phyloP scores from a whole-genome alignment of 1,140 invertebrate genomes.

The Lycorma delicatula region DNA sequence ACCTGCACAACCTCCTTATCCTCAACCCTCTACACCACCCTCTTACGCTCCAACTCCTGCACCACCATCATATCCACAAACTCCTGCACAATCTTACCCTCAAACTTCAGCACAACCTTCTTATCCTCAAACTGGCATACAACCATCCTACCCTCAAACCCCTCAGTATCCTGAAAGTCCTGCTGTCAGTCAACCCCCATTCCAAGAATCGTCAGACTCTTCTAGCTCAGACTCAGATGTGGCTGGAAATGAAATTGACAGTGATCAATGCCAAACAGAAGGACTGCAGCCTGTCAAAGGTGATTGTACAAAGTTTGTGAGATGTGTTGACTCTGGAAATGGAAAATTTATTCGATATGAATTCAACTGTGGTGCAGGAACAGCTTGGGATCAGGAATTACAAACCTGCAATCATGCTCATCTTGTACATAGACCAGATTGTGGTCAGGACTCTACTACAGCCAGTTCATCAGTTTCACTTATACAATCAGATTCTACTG shows the following conservation, averaged over 20 bases:
- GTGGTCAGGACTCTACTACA: slow-evolving; percentile 1
- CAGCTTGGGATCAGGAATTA: slow-evolving; percentile 46
- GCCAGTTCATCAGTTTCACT: slow-evolving; percentile 9
- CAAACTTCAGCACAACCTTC: neutral
- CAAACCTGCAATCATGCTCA: slow-evolving; percentile 45
- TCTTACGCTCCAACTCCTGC: neutral
- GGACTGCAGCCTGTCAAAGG: slow-evolving; percentile 45
- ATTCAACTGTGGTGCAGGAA: slow-evolving; percentile 41
- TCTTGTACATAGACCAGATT: slow-evolving; percentile 36
- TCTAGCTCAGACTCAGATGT: slow-evolving; percentile 4
- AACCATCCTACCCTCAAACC: slow-evolving; percentile 5
- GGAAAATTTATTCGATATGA: slow-evolving; percentile 38
- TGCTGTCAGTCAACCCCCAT: neutral
- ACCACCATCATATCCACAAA: neutral
- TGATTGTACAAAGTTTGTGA: slow-evolving; percentile 39
- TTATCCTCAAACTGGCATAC: neutral
- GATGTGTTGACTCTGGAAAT: slow-evolving; percentile 37
- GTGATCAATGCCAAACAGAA: slow-evolving; percentile 40
- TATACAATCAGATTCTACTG: slow-evolving; percentile 22
- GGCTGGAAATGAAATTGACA: neutral
- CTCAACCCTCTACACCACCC: neutral
- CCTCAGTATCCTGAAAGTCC: neutral
- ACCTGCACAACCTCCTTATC: neutral
- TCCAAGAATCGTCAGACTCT: neutral
- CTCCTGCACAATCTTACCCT: neutral